Evolutionary conservation across 1,140 invertebrate species (phyloP), one percentile per base, ranked within the genome.

Genomic region (Amphibalanus amphitrite): DNA sequence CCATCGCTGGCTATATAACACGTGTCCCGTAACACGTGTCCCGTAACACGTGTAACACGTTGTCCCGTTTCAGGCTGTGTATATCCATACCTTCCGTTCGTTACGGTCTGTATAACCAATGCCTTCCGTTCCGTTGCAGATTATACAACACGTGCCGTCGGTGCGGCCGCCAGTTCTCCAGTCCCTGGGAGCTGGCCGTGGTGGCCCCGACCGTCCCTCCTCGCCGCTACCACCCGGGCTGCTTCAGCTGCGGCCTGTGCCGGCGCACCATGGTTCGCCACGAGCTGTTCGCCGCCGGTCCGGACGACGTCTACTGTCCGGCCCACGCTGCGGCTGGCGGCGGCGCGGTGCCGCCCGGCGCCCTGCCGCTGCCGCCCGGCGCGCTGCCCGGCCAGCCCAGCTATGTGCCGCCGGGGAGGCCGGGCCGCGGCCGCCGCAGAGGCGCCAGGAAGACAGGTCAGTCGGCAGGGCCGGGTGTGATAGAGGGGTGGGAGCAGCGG

Each of bases 281-380:
- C 65, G 65, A 67, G 26, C 65, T 67, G 65, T 67, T 67, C 65
- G 65, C 65, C 26, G 65, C n/a, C 65, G 65, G n/a, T 25, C 3
- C 26, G n/a, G 65, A 67, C 65, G 65, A 67, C 65, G 65, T 67
- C 3, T 67, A 28, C 65, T 67, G 65, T 17, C 65, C 65, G n/a
- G 28, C 65, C 26, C 65, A 67, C 65, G 65, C 65, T 3, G 26
- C 26, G n/a, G 65, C 10, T 13, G 23, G 64, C 65, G 23, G 64
- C 4, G 33, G 33, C 33, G 33, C 33, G 4, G 33, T 38, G 33
- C 33, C 33, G 33, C 4, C 33, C 33, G 33, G 10, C 10, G 6
- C 47, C 10, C 47, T 23, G 47, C 47, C 47, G 13, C 6, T 59
- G 47, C 13, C 20, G 47, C 47, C 47, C 10, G 47, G 47, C 20